Conservation (phyloP, 1,140 invertebrate genomes). For the Phocides pigmalion region DNA sequence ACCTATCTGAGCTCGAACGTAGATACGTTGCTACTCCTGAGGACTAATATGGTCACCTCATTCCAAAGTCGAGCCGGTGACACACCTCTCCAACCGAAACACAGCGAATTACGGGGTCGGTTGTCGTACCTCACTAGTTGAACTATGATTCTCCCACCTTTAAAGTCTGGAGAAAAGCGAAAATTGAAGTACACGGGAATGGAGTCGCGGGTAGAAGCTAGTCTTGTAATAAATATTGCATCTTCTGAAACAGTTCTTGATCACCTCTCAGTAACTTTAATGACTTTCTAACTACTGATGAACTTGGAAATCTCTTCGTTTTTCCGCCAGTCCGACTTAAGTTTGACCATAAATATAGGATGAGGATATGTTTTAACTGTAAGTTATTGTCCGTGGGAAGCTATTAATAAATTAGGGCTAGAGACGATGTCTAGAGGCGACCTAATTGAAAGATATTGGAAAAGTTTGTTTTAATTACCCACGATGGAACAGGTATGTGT, state of each 20-base stretch:
- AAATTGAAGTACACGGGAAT: too few relatives aligned
- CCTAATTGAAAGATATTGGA: slow-evolving; percentile 22
- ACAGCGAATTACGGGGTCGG: too few relatives aligned
- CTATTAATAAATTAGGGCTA: slow-evolving; percentile 10
- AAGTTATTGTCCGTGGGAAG: neutral
- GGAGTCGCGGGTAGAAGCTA: too few relatives aligned
- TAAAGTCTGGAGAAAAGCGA: too few relatives aligned
- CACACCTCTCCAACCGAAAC: too few relatives aligned
- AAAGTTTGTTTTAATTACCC: neutral
- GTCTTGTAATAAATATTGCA: slow-evolving; percentile 27
- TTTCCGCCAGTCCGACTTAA: slow-evolving; percentile 19
- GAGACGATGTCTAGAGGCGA: slow-evolving; percentile 1
- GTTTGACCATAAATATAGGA: slow-evolving; percentile 10
- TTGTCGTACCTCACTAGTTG: too few relatives aligned
- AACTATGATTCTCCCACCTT: too few relatives aligned
- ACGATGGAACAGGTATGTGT: too few relatives aligned
- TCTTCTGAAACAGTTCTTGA: slow-evolving; percentile 13
- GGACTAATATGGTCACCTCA: too few relatives aligned
- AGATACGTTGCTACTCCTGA: too few relatives aligned
- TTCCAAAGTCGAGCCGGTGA: too few relatives aligned
- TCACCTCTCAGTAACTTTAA: slow-evolving; percentile 18
- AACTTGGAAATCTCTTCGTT: slow-evolving; percentile 25
- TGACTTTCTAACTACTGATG: slow-evolving; percentile 25
- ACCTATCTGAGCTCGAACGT: too few relatives aligned
- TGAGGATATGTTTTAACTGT: slow-evolving; percentile 9